phyloP scores from a whole-genome alignment of 1,140 invertebrate genomes.

The Bombyx mandarina region DNA sequence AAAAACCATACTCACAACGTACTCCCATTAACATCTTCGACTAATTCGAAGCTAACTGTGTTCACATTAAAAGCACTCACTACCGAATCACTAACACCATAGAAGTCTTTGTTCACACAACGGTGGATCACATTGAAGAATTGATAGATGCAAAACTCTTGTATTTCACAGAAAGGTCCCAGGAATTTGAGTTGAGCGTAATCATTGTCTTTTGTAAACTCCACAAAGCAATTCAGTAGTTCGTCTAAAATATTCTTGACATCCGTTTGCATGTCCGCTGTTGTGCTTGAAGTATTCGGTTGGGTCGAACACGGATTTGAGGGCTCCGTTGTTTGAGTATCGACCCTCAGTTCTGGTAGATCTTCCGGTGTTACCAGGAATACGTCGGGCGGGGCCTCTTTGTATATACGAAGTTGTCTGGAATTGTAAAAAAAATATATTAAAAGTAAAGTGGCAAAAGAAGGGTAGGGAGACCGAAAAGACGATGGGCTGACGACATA shows the following conservation, averaged over 20 bases:
- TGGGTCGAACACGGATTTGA: background rate
- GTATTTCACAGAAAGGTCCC: conserved; percentile 15
- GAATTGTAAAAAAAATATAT: conserved; percentile 1
- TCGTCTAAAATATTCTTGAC: background rate
- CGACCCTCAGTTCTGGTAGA: conserved; percentile 9
- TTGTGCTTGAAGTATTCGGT: conserved; percentile 1
- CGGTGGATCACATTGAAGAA: conserved; percentile 12
- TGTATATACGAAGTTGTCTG: conserved; percentile 30
- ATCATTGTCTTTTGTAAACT: conserved; percentile 13
- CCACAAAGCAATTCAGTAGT: conserved; percentile 22
- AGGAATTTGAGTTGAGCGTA: conserved; percentile 26
- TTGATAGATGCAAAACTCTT: conserved; percentile 11
- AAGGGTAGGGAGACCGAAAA: no score
- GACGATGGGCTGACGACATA: no score
- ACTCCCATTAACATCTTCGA: conserved; percentile 18
- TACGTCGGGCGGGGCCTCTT: conserved; percentile 25
- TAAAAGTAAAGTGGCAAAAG: no score
- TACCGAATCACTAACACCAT: background rate
- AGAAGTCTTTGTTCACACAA: background rate
- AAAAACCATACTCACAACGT: conserved; percentile 18
- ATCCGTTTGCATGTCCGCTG: background rate
- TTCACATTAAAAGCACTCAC: background rate
- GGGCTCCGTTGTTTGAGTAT: background rate
- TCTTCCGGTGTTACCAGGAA: conserved; percentile 29
- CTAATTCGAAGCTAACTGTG: conserved; percentile 5